Conservation (phyloP, 2,797 vertebrate species). For the Kryptolebias ocellatus region DNA sequence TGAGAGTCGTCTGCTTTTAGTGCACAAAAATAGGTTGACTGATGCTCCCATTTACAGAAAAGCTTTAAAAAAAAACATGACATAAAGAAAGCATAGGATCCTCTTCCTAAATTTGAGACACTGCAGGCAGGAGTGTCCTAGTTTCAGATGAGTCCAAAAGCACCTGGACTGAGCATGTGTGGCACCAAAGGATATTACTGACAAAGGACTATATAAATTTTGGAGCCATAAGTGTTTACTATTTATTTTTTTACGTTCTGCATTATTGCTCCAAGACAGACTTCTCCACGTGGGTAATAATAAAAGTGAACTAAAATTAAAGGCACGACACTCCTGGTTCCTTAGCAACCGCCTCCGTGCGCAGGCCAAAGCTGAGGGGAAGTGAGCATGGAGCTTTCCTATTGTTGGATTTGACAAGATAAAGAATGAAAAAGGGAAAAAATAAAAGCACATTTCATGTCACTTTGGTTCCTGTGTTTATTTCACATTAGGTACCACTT, state of each 20-base stretch:
- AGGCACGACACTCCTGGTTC: conserved; percentile 69
- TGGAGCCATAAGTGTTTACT: conserved; percentile 41
- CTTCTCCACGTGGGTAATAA: conserved; percentile 58
- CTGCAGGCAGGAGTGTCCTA: conserved; percentile 51
- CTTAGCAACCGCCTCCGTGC: conserved; percentile 84
- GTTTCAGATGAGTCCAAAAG: conserved; percentile 46
- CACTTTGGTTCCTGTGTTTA: neutral
- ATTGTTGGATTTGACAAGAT: conserved; percentile 4
- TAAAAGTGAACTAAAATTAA: conserved; percentile 53
- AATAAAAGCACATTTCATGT: neutral
- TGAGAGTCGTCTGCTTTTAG: conserved; percentile 19
- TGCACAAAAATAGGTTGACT: conserved; percentile 21
- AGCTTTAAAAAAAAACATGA: conserved; percentile 4
- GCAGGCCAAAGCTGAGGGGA: conserved; percentile 63
- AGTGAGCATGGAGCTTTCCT: conserved; percentile 34
- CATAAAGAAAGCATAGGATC: conserved; percentile 35
- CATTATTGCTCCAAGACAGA: conserved; percentile 60
- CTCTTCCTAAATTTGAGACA: conserved; percentile 46
- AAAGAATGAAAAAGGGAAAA: too few species aligned
- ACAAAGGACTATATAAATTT: conserved; percentile 40
- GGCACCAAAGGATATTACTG: conserved; percentile 6
- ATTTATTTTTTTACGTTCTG: conserved; percentile 57
- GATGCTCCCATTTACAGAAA: conserved; percentile 29
- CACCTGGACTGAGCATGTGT: conserved; percentile 33
- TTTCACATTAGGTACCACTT: too few species aligned